Conservation (phyloP, 2,113 vertebrate species). For the Parus major region DNA sequence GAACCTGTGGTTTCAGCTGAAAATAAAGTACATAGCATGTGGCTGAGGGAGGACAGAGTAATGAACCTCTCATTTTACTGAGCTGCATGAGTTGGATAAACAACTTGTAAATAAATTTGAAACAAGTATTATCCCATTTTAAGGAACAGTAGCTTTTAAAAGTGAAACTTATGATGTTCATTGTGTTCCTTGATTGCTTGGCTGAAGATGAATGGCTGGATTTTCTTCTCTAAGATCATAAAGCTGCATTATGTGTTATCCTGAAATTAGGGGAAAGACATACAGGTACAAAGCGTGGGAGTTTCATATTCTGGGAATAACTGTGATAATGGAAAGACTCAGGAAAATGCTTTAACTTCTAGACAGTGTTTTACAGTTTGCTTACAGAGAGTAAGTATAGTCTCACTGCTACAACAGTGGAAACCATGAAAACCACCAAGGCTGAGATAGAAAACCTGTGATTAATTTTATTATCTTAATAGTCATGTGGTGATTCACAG, state of each 20-base stretch:
- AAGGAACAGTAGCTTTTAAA: conserved; percentile 6
- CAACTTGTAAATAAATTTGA: neutral
- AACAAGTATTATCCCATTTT: neutral
- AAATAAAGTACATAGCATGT: neutral
- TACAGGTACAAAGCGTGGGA: neutral
- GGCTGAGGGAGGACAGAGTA: neutral
- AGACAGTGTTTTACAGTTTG: neutral
- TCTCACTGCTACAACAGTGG: neutral
- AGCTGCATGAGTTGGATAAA: neutral
- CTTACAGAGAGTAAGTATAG: neutral
- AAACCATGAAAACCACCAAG: neutral
- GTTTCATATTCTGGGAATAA: neutral
- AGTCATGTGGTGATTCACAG: conserved; percentile 26
- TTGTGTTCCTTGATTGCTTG: neutral
- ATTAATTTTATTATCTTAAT: conserved; percentile 21
- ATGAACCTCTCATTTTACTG: neutral
- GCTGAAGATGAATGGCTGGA: neutral
- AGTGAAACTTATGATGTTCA: neutral
- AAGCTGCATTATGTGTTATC: conserved; percentile 16
- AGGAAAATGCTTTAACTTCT: neutral
- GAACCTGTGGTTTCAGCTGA: neutral
- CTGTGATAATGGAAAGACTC: neutral
- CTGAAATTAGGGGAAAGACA: neutral
- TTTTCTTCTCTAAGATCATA: neutral
- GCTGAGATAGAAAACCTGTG: neutral